These are phyloP conservation scores for Leucosticte australis DNA, from an alignment of 2,113 vertebrate genomes.

Conservation along the genomic window DNA sequence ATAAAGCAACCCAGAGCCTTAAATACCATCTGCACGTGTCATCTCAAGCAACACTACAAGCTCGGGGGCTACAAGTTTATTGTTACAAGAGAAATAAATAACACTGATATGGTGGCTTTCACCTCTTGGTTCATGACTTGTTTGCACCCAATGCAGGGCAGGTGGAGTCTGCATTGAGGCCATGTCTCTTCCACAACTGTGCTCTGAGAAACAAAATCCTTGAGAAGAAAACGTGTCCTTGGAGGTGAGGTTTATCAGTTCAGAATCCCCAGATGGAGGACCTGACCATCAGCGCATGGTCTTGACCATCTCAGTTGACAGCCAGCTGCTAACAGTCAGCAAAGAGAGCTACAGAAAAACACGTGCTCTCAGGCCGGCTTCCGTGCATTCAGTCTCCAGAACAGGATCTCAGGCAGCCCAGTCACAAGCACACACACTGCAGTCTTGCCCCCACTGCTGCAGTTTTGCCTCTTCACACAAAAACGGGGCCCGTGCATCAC, in stretches of 20 bases:
- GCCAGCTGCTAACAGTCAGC: background rate
- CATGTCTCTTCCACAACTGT: background rate
- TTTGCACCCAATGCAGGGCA: background rate
- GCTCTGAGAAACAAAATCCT: background rate
- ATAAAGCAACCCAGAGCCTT: background rate
- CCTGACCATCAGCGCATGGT: background rate
- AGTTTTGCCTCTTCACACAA: background rate
- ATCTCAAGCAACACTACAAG: background rate
- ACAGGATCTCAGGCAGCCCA: background rate
- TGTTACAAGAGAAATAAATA: background rate
- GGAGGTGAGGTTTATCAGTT: background rate
- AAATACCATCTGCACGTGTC: background rate
- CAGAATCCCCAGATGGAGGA: background rate
- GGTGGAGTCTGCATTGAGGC: background rate
- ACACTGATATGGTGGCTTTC: background rate
- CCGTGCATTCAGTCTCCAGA: background rate
- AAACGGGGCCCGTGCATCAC: fast-evolving
- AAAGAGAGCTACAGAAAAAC: background rate
- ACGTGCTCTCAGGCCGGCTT: background rate
- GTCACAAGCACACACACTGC: background rate
- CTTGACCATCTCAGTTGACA: background rate
- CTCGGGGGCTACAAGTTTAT: background rate
- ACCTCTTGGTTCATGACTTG: background rate
- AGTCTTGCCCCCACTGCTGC: background rate
- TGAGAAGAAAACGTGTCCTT: background rate